These are phyloP conservation scores for Eupithecia subfuscata DNA, from an alignment of 2,888 invertebrate species.

Conservation along the genomic window DNA sequence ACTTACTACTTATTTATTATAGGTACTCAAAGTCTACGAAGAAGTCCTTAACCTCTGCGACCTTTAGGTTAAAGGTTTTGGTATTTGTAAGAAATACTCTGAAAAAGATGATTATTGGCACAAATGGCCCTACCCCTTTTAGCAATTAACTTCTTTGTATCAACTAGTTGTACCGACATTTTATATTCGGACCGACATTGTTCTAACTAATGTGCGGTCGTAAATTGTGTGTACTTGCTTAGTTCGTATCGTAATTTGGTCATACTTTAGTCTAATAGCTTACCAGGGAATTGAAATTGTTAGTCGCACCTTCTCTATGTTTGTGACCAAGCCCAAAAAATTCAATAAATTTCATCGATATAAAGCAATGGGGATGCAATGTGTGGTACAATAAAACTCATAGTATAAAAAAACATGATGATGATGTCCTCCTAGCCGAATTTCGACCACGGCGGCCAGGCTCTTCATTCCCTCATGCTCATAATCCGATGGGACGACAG, in stretches of 20 bases:
- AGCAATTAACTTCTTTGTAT: neutral
- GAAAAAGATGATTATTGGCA: neutral
- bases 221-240: conserved; percentile 13
- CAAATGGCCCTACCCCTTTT: neutral
- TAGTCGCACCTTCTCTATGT: conserved; percentile 40
- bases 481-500: no score
- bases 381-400: neutral
- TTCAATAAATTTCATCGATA: conserved; percentile 31
- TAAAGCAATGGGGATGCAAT: neutral
- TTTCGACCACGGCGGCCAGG: no score
- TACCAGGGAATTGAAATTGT: conserved; percentile 52
- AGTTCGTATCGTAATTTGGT: conserved; percentile 22
- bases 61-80: neutral
- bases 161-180: neutral
- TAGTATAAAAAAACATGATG: neutral
- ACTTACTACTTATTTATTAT: neutral
- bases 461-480: no score
- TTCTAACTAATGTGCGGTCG: conserved; percentile 2
- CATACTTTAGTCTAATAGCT: conserved; percentile 41
- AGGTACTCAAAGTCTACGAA: neutral
- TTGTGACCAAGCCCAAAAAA: conserved; percentile 50
- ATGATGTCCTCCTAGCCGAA: no score
- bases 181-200: neutral
- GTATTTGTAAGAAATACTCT: neutral
- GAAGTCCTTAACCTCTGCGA: neutral